Evolutionary conservation across 2,888 invertebrate genomes (phyloP), one percentile per base, ranked within the genome.

Genomic region (Eupelmus urozonus): DNA sequence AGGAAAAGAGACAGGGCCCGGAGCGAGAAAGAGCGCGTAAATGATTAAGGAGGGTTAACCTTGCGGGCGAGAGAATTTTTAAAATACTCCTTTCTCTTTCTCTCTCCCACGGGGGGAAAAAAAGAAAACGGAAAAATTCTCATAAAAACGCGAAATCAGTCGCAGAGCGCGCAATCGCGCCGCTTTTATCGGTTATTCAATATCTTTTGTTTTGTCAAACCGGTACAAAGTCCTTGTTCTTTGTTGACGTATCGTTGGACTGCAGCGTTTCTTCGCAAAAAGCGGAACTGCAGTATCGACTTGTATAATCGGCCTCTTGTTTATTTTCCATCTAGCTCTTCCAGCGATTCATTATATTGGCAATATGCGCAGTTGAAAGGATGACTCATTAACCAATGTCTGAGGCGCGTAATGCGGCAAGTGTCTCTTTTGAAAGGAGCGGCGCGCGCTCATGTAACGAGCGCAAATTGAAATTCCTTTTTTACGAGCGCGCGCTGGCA

Each of bases 151-250:
- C 20, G 53, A 53, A 13, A 53, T 20, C 18, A 20, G 23, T 49
- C n/a, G n/a, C 5, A 45, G 13, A 45, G 16, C 13, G 2, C 23
- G 27, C 27, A 65, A 49, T 65, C 49, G 9, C 9, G 18, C 34
- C 2, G 7, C 5, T 49, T 11, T 5, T 45, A 72, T 62, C 40
- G n/a, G 18, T 40, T 45, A 49, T 63, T 63, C 7, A 63, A 63
- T 29, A 25, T 42, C 45, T 16, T 63, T 63, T 63, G 63, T 63
- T 45, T 62, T 23, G 62, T 4, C 42, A n/a, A 62, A 29, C 16
- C 20, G 34, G 71, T 60, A 34, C 70, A 59, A 70, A 66, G 53
- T 66, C 18, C 53, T 51, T 13, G 13, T 49, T 53, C 34, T 34
- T 66, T 40, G 34, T 16, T 66, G 20, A 34, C 40, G n/a, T 51